Percentiles rank a stretch among this genome's conserved stretches.
These are phyloP conservation scores for Heliconius hermathena DNA, from an alignment of 1,140 invertebrate species.

Conservation along the genomic window DNA sequence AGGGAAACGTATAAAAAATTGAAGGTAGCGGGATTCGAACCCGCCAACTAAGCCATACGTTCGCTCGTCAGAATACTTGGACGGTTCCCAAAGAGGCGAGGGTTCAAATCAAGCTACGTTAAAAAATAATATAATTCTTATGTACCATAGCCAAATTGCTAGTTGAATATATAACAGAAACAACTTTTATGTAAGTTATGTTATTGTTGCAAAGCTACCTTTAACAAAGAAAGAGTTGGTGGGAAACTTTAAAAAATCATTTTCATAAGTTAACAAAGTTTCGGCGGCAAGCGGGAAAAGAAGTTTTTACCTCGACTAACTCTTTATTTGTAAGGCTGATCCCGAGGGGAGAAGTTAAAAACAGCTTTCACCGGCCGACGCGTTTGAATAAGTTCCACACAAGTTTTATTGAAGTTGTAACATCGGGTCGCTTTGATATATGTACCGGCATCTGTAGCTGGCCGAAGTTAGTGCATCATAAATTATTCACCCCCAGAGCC, in stretches of 20 bases:
- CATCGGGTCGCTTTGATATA: constrained; percentile 77
- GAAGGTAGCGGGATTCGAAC: too few species aligned
- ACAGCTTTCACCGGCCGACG: constrained; percentile 81
- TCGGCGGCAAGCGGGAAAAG: constrained; percentile 45
- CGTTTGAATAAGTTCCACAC: constrained; percentile 78
- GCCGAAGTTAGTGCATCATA: constrained; percentile 76
- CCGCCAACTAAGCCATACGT: too few species aligned
- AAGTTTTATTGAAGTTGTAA: constrained; percentile 81
- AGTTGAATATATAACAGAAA: neutral
- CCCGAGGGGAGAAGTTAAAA: constrained; percentile 76
- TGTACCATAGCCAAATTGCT: too few species aligned
- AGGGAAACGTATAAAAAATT: too few species aligned
- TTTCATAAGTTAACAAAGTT: constrained; percentile 44
- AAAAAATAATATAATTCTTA: too few species aligned
- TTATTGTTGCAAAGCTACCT: constrained; percentile 1
- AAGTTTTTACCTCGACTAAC: constrained; percentile 71
- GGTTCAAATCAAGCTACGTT: too few species aligned
- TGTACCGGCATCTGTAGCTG: constrained; percentile 68
- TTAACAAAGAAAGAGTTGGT: constrained; percentile 5
- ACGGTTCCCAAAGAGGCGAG: too few species aligned
- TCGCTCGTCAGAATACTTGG: too few species aligned
- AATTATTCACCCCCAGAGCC: constrained; percentile 77
- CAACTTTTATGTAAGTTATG: neutral
- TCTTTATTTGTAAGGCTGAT: constrained; percentile 76
- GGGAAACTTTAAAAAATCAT: constrained; percentile 44